A percentile compares a stretch with the other conserved stretches of the same genome.
phyloP scores from a whole-genome alignment of 2,797 vertebrate species.

The Danio aesculapii region DNA sequence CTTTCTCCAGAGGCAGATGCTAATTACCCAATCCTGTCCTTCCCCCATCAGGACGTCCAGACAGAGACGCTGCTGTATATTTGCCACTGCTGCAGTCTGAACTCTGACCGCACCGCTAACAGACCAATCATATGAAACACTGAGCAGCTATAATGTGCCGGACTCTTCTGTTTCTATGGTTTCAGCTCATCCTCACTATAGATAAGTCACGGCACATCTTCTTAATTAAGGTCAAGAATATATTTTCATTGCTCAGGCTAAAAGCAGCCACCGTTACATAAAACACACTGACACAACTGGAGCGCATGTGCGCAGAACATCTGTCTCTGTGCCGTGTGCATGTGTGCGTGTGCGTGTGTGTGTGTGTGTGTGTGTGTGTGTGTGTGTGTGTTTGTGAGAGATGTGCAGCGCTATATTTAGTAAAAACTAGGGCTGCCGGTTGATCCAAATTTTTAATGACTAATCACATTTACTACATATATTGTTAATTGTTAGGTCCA shows the following conservation, averaged over 20 bases:
- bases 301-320: constrained; percentile 25
- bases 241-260: constrained; percentile 46
- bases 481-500: background rate
- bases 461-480: background rate
- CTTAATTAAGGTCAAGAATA: constrained; percentile 60
- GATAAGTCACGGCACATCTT: constrained; percentile 62
- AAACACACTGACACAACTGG: constrained; percentile 51
- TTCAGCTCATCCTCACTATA: constrained; percentile 62
- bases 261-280: constrained; percentile 42
- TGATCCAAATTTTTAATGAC: background rate
- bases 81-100: constrained; percentile 2
- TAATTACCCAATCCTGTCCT: constrained; percentile 50
- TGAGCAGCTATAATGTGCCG: constrained; percentile 63
- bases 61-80: constrained; percentile 6
- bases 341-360: constrained; percentile 12
- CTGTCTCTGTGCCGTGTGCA: constrained; percentile 8
- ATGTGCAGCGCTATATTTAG: constrained; percentile 12
- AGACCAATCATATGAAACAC: constrained; percentile 50
- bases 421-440: background rate
- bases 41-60: constrained; percentile 10
- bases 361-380: too few species aligned
- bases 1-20: constrained; percentile 44
- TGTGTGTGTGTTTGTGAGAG: too few species aligned
- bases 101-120: constrained; percentile 51
- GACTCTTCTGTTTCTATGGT: constrained; percentile 69